phyloP scores from a whole-genome alignment of 2,888 invertebrate species.

The Epinotia bilunana region DNA sequence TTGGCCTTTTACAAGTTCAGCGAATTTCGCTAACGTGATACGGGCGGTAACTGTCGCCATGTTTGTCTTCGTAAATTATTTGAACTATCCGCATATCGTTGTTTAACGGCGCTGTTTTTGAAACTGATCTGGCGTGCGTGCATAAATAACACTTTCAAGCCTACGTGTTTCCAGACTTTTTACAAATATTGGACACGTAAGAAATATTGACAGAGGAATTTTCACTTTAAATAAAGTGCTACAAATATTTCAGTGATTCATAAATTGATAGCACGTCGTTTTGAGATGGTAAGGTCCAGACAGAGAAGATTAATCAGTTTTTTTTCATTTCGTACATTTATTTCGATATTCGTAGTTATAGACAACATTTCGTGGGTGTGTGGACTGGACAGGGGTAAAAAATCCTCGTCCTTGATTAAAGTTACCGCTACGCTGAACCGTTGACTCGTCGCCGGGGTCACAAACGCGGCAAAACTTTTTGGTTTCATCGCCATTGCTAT shows the following conservation, averaged over 20 bases:
- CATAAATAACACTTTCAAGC: constrained; percentile 34
- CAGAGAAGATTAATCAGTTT: constrained; percentile 3
- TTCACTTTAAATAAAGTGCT: constrained; percentile 28
- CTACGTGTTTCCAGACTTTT: constrained; percentile 33
- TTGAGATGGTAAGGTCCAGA: constrained; percentile 9
- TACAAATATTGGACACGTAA: constrained; percentile 33
- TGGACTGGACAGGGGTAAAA: constrained; percentile 57
- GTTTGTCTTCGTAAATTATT: constrained; percentile 44
- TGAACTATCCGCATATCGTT: constrained; percentile 42
- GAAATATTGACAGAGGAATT: constrained; percentile 31
- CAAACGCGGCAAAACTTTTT: constrained; percentile 35
- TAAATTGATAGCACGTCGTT: constrained; percentile 28
- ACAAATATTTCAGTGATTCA: constrained; percentile 32
- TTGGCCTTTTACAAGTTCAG: constrained; percentile 46
- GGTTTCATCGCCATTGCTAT: constrained; percentile 16
- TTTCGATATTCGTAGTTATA: constrained; percentile 5
- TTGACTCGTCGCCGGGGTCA: constrained; percentile 46
- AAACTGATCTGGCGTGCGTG: constrained; percentile 25
- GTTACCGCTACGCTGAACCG: constrained; percentile 55
- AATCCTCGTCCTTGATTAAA: constrained; percentile 59
- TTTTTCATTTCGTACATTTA: background rate
- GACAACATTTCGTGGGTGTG: constrained; percentile 44
- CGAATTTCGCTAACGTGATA: constrained; percentile 59
- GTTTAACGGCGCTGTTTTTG: constrained; percentile 38
- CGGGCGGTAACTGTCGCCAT: constrained; percentile 56